Evolutionary conservation across 2,797 vertebrate species (phyloP).

Genomic region (Acropternis orthonyx): DNA sequence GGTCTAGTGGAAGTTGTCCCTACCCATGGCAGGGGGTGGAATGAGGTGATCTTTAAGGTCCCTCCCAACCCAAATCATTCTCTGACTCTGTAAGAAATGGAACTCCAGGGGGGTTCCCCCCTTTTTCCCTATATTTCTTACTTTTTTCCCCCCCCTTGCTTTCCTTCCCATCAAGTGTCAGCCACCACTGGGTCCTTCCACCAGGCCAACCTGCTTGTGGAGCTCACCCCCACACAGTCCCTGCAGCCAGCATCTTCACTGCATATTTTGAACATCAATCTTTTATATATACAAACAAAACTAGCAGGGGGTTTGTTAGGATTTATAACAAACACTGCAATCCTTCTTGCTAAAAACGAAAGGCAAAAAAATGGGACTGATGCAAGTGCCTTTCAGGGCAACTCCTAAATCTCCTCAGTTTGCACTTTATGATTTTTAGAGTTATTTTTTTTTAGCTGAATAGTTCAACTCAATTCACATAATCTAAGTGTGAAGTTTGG

Average conservation of each 20-base stretch:
- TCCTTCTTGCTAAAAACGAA: background rate
- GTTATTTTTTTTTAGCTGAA: background rate
- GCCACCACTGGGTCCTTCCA: background rate
- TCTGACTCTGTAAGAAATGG: background rate
- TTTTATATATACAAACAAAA: background rate
- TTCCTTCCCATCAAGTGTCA: background rate
- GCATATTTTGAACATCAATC: background rate
- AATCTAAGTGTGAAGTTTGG: background rate
- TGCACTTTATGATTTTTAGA: background rate
- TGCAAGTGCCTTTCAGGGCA: background rate
- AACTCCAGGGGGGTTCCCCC: no score
- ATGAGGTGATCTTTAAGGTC: background rate
- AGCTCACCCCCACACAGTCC: background rate
- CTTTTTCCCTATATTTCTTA: no score
- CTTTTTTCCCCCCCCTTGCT: background rate
- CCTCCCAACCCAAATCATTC: background rate
- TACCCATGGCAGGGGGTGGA: background rate
- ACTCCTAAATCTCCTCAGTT: background rate
- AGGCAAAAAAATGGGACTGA: background rate
- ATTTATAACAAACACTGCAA: background rate
- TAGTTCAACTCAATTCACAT: background rate
- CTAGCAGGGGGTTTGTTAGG: background rate
- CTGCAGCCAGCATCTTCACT: background rate
- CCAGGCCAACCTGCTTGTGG: background rate
- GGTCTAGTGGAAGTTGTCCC: background rate